Evolutionary conservation across 2,113 vertebrate species (phyloP), one percentile per base, ranked within the genome.

Genomic region (Agapornis roseicollis): DNA sequence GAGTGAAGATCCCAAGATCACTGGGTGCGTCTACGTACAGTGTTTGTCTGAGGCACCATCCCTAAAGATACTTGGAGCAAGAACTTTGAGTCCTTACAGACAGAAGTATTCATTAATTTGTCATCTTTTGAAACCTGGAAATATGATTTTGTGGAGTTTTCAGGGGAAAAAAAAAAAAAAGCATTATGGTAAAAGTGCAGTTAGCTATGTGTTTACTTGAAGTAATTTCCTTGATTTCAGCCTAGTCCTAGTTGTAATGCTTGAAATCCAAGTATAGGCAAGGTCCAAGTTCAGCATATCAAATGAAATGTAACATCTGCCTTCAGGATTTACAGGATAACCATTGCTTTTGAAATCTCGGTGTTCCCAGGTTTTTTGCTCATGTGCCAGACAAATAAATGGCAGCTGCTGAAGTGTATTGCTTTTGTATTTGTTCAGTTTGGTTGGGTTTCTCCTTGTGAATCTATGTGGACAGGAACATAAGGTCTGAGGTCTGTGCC

Each of bases 11-110:
- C 27, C 49, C 9, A 3, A 13, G 18, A 13, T 49, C 25, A 4
- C 27, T 65, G 80, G 24, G 17, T 49, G 28, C 6, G 1, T 19
- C 46, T 15, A 39, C 28, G 4, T n/a, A 12, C 0, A 1, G 10
- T 31, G 16, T 56, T 77, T 70, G 44, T 56, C 53, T 91, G 64
- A 61, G 66, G 35, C 66, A 20, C 35, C 24, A 35, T 44, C 35
- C 39, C 35, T 53, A 5, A 52, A 88, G 50, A 66, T 76, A 9
- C 37, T 74, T 31, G 12, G 53, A 64, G 33, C n/a, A 65, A 56
- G 71, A 77, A 35, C 44, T 79, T 78, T 5, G 64, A 12, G 35
- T 69, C n/a, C 37, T 70, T 53, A 13, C 20, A 19, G 27, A 10
- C n/a, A 71, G 39, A 72, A 63, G 4, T 50, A 3, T 10, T 52